Conservation (phyloP, 2,888 invertebrate species). For the Archips xylosteana region DNA sequence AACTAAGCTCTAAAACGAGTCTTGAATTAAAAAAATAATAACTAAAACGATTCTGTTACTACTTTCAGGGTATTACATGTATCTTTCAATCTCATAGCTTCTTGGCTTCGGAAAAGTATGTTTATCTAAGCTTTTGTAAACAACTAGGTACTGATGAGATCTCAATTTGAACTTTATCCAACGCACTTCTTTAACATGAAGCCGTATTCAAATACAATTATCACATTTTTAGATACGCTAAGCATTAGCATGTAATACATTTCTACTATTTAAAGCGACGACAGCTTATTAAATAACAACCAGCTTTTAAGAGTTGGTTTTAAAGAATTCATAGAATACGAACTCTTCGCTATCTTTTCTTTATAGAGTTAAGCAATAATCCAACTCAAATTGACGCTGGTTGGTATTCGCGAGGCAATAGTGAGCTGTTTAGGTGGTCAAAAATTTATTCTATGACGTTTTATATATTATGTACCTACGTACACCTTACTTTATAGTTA, state of each 20-base stretch:
- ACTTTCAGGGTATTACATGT: conserved; percentile 52
- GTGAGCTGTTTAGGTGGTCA: conserved; percentile 65
- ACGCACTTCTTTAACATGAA: conserved; percentile 68
- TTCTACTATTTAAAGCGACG: conserved; percentile 38
- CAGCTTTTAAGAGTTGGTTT: conserved; percentile 12
- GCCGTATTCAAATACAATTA: conserved; percentile 73
- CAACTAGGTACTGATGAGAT: conserved; percentile 83
- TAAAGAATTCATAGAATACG: neutral
- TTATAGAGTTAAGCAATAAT: neutral
- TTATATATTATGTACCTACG: conserved; percentile 53
- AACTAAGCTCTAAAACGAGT: conserved; percentile 74
- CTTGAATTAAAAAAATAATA: conserved; percentile 61
- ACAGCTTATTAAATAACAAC: conserved; percentile 35
- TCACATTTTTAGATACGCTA: conserved; percentile 76
- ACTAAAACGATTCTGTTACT: conserved; percentile 45
- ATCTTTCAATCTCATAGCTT: conserved; percentile 73
- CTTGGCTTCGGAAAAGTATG: conserved; percentile 81
- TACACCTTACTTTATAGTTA: conserved; percentile 72
- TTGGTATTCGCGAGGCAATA: conserved; percentile 67
- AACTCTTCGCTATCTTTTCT: neutral
- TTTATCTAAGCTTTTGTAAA: conserved; percentile 78
- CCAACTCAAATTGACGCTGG: conserved; percentile 47
- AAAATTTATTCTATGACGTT: conserved; percentile 47
- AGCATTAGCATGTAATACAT: conserved; percentile 52
- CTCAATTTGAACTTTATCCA: conserved; percentile 83